Evolutionary conservation across 2,797 vertebrate species (phyloP), one percentile per base, ranked within the genome.

Genomic region (Cygnus olor): DNA sequence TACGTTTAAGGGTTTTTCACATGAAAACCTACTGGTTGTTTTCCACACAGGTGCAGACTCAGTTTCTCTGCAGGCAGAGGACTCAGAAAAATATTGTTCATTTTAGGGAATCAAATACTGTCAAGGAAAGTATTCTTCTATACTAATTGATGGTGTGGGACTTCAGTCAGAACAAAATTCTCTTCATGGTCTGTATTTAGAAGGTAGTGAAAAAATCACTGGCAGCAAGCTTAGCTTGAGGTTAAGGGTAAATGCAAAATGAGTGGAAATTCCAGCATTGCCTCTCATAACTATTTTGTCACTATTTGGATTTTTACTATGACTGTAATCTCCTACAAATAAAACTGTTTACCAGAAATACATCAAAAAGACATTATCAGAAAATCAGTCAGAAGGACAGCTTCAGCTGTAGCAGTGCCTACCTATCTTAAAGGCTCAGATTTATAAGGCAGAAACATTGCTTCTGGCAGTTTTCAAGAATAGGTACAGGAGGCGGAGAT

Each of bases 401-500:
- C 60, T 85, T 76, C 57, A 82, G 61, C 66, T 78, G 7, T 53
- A 84, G 66, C 44, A 65, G 57, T 9, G 25, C 70, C 45, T 77
- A 58, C 81, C 56, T 66, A 45, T 76, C 89, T 82, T 72, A 77
- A 79, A 58, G 54, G 65, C 89, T 94, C 49, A 60, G 87, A 91
- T 93, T 94, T 93, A 95, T 61, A 54, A 94, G 80, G 80, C 65
- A 94, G 85, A 91, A 93, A 34, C 60, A 72, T 58, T 45, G 84
- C 86, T 94, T 71, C 91, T 69, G 94, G 91, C 94, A 6, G 63
- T 82, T 93, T 94, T 96, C 89, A 92, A 92, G 97, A 95, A 90
- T 87, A 73, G 89, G 85, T 79, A 42, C 13, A 85, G 74, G 58
- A 95, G 78, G 85, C 1, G 42, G 73, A 83, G 82, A 85, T 82